Evolutionary conservation across 2,888 invertebrate genomes (phyloP).

Genomic region (Molanna angustata): DNA sequence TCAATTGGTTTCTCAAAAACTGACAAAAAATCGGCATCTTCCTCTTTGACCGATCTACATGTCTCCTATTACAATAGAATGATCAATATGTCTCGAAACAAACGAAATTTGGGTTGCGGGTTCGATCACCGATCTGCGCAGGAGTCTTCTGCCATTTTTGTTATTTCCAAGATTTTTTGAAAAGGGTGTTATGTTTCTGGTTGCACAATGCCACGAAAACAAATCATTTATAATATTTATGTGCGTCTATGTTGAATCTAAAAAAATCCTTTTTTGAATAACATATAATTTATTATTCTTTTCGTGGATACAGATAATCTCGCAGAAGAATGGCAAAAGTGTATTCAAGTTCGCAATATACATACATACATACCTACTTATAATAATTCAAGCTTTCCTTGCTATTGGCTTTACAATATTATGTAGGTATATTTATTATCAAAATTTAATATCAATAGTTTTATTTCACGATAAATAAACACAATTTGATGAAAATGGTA

Average conservation of each 20-base stretch:
- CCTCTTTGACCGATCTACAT: slow-evolving; percentile 30
- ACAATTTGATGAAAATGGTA: no score
- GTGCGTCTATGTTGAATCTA: background rate
- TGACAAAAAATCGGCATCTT: slow-evolving; percentile 31
- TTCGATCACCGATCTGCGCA: slow-evolving; percentile 17
- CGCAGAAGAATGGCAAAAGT: no score
- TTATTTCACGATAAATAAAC: no score
- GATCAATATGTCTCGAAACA: slow-evolving; percentile 31
- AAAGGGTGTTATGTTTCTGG: slow-evolving; percentile 27
- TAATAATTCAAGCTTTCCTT: no score
- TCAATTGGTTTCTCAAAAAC: slow-evolving; percentile 16
- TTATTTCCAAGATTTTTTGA: slow-evolving; percentile 12
- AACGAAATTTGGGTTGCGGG: slow-evolving; percentile 21
- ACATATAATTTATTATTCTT: no score
- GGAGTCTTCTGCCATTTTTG: slow-evolving; percentile 9
- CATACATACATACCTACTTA: no score
- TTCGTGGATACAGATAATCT: no score
- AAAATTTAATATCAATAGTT: no score
- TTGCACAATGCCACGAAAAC: slow-evolving; percentile 28
- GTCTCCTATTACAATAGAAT: slow-evolving; percentile 30
- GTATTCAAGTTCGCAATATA: no score
- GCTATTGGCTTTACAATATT: no score
- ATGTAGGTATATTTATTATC: no score
- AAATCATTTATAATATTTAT: slow-evolving; percentile 23
- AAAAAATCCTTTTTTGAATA: background rate